These are phyloP conservation scores for Brachyhypopomus gauderio DNA, from an alignment of 2,113 vertebrate genomes.

Conservation along the genomic window DNA sequence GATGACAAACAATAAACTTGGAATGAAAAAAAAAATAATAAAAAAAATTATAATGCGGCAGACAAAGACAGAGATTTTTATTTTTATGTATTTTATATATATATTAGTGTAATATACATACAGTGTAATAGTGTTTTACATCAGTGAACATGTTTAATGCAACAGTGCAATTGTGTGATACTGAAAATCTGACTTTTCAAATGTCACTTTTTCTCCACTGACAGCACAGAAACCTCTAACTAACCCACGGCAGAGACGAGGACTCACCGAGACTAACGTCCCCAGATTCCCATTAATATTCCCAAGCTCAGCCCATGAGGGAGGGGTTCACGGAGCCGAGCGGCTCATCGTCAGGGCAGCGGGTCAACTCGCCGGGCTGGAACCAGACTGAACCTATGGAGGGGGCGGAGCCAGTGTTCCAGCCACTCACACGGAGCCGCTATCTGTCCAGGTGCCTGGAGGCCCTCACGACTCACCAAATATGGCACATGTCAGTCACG, in stretches of 20 bases:
- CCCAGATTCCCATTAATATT: slow-evolving; percentile 23
- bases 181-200: too few species aligned
- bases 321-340: slow-evolving; percentile 31
- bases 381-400: slow-evolving; percentile 11
- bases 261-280: background rate
- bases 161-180: too few species aligned
- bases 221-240: too few species aligned
- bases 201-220: too few species aligned
- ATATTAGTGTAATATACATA: too few species aligned
- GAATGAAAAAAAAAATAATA: too few species aligned
- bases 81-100: too few species aligned
- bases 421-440: background rate
- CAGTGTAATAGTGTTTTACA: too few species aligned
- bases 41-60: too few species aligned
- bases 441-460: slow-evolving; percentile 9
- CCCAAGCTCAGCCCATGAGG: slow-evolving; percentile 2
- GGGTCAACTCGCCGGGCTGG: slow-evolving; percentile 38
- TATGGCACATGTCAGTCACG: background rate
- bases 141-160: too few species aligned
- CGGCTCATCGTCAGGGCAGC: slow-evolving; percentile 32
- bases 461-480: background rate
- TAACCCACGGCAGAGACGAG: background rate
- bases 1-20: too few species aligned
- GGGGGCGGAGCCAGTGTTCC: background rate
- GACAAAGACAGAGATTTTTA: too few species aligned